Evolutionary conservation across 2,113 vertebrate genomes (phyloP), one percentile per base, ranked within the genome.

Genomic region (Cryptotis parvus): DNA sequence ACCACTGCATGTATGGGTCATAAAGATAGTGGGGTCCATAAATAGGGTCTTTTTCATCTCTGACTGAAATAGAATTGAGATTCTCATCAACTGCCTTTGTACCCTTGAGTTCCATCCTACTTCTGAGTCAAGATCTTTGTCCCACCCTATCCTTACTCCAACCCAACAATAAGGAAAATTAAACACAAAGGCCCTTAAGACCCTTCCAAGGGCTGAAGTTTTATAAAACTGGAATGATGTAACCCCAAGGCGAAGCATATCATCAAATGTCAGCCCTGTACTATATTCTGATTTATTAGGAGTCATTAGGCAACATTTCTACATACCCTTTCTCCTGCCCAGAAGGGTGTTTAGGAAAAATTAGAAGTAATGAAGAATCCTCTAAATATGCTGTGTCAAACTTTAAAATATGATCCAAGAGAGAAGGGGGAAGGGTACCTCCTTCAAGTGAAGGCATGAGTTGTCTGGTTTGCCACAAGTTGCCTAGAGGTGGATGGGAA

Each of bases 231-330:
- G 10, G 31, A 33, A 65, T 75, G 43, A 77, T 26, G 15, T 61
- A 9, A 33, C 8, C 37, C 4, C 33, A 35, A 15, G 1, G 0
- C 31, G 24, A 66, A 69, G 10, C 7, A 1, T 43, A 6, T n/a
- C 45, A 35, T 58, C n/a, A 24, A 74, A 72, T 0, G 37, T 82
- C 72, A 94, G 22, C 58, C 83, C 73, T 87, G 26, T n/a, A 33
- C 55, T 35, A 31, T 39, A n/a, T 82, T 89, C 78, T 80, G 9
- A 88, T 90, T 90, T 69, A 55, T 63, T 52, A 41, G 45, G 43
- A 43, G 37, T 41, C 41, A 29, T 74, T 52, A 90, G 11, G n/a
- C n/a, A 91, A 29, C 26, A 70, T 79, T 81, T 93, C 66, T 61
- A 66, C 58, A 91, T 55, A 84, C 5, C 6, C 22, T 20, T 75